Percentiles rank a stretch among this genome's conserved stretches.
phyloP scores from a whole-genome alignment of 2,888 invertebrate genomes.

The Cryptosula pallasiana region DNA sequence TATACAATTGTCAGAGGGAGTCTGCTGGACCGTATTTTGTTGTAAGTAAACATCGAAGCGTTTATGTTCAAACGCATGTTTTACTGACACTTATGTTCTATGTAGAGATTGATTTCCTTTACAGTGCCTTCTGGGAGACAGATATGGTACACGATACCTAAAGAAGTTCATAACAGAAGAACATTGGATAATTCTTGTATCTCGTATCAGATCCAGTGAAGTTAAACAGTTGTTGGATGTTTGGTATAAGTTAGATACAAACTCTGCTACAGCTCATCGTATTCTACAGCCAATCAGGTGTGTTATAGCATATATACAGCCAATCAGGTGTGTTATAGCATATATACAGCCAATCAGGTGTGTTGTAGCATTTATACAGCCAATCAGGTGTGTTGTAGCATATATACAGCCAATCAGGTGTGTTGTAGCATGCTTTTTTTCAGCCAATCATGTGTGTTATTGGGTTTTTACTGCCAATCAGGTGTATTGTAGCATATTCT shows the following conservation, averaged over 20 bases:
- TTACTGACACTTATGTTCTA: no score
- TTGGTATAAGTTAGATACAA: conserved; percentile 13
- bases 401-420: no score
- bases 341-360: no score
- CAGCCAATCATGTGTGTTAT: no score
- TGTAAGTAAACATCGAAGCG: conserved; percentile 33
- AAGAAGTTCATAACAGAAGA: neutral
- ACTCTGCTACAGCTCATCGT: neutral
- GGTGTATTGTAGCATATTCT: no score
- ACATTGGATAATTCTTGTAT: neutral
- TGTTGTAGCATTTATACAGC: no score
- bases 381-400: no score
- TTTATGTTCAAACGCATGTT: no score
- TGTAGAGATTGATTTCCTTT: no score
- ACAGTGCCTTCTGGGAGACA: conserved; percentile 46
- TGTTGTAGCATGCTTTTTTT: no score
- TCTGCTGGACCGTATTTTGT: conserved; percentile 44
- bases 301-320: neutral
- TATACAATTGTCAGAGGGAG: conserved; percentile 36
- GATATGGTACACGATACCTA: conserved; percentile 45
- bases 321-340: no score
- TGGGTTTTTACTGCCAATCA: no score
- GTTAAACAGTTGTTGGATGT: neutral
- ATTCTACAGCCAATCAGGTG: conserved; percentile 1
- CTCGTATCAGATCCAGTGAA: neutral